A percentile compares a stretch with the other conserved stretches of the same genome.
These are phyloP conservation scores for Lordiphosa clarofinis DNA, from an alignment of 1,140 invertebrate species.

Conservation along the genomic window DNA sequence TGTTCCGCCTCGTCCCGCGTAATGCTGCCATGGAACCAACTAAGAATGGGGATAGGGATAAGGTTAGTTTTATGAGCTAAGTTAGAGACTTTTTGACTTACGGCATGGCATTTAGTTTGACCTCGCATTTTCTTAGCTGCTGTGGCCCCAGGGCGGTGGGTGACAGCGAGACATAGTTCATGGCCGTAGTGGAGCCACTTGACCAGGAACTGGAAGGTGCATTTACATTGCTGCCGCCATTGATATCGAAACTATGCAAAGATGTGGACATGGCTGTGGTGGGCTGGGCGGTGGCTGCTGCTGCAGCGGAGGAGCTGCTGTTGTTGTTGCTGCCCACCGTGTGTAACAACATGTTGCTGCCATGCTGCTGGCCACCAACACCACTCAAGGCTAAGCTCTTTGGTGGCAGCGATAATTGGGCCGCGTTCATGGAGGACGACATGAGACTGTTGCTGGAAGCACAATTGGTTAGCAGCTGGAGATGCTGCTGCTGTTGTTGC, in stretches of 20 bases:
- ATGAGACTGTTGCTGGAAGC: conserved; percentile 65
- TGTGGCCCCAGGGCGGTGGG: conserved; percentile 52
- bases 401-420: conserved; percentile 63
- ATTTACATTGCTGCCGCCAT: conserved; percentile 18
- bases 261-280: conserved; percentile 74
- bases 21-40: conserved; percentile 99
- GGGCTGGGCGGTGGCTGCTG: conserved; percentile 28
- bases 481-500: conserved; percentile 76
- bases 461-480: conserved; percentile 66
- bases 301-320: conserved; percentile 1
- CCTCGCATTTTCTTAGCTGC: conserved; percentile 82
- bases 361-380: conserved; percentile 15
- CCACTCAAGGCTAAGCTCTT: conserved; percentile 61
- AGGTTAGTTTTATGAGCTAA: neutral
- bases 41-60: conserved; percentile 63
- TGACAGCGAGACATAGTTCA: conserved; percentile 63
- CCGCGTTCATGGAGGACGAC: conserved; percentile 77
- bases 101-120: conserved; percentile 93
- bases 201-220: conserved; percentile 47
- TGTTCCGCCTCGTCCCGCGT: conserved; percentile 95
- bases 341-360: conserved; percentile 55
- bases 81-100: conserved; percentile 80
- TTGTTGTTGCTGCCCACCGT: conserved; percentile 21
- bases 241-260: conserved; percentile 72
- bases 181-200: conserved; percentile 61